phyloP scores from a whole-genome alignment of 2,113 vertebrate species.

The Pagrus major region DNA sequence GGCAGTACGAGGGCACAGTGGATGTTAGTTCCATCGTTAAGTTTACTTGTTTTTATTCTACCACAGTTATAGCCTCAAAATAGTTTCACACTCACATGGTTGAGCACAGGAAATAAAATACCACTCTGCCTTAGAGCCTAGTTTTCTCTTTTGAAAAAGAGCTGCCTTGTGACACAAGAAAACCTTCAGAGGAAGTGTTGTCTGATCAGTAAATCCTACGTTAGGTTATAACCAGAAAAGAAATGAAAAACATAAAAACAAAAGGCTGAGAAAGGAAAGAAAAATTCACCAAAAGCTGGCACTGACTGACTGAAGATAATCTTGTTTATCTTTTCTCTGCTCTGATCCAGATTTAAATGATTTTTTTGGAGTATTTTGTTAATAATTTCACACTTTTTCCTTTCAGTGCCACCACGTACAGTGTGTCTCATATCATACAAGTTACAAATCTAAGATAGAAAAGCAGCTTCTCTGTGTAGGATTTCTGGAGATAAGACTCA shows the following conservation, averaged over 20 bases:
- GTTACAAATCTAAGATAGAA: not conserved
- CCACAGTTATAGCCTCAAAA: not conserved
- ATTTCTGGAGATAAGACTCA: not conserved
- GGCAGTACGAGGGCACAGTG: not conserved
- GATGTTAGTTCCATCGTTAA: not conserved
- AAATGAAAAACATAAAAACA: not conserved
- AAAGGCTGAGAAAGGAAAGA: not conserved
- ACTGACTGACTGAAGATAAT: too few relatives aligned
- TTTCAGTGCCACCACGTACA: not conserved
- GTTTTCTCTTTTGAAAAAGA: not conserved
- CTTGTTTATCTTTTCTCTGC: too few relatives aligned
- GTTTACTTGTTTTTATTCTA: not conserved
- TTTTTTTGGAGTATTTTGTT: too few relatives aligned
- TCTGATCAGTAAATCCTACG: not conserved
- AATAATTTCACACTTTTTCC: not conserved
- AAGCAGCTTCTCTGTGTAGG: not conserved
- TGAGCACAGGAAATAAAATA: not conserved
- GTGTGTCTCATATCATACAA: not conserved
- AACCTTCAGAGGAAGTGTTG: not conserved
- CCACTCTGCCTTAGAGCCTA: not conserved
- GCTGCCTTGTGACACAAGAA: not conserved
- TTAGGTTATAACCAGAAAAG: too few relatives aligned
- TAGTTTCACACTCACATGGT: not conserved
- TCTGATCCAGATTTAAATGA: too few relatives aligned
- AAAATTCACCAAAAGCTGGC: too few relatives aligned